A percentile compares a stretch with the other conserved stretches of the same genome.
These are phyloP conservation scores for Gobiocypris rarus DNA, from an alignment of 2,113 vertebrate species.

Conservation along the genomic window DNA sequence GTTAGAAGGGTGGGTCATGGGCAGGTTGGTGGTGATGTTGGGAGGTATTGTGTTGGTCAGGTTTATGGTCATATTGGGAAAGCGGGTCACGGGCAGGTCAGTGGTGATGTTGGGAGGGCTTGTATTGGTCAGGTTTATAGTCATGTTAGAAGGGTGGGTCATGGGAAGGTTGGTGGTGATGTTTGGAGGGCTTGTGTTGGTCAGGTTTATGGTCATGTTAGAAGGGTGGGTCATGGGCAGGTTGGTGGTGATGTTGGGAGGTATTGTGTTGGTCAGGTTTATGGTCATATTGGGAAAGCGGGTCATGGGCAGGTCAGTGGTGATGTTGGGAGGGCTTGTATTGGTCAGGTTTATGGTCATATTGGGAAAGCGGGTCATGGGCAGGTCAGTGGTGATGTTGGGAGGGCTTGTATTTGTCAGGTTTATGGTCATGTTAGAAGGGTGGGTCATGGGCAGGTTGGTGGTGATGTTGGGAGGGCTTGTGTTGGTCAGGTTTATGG, in stretches of 20 bases:
- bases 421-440: neutral
- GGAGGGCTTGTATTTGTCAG: neutral
- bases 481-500: neutral
- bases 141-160: fast-evolving
- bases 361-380: fast-evolving
- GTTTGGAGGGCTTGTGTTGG: neutral
- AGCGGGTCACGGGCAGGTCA: neutral
- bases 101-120: neutral
- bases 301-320: neutral
- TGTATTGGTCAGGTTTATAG: neutral
- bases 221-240: fast-evolving
- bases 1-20: too few species aligned
- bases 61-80: neutral
- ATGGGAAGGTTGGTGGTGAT: neutral
- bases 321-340: neutral
- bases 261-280: fast-evolving
- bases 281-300: neutral
- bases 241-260: neutral
- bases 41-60: neutral
- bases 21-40: neutral
- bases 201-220: neutral
- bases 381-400: neutral
- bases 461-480: neutral
- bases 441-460: fast-evolving
- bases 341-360: neutral